Conservation (phyloP, 2,888 invertebrate genomes). For the Lumbricus terrestris region DNA sequence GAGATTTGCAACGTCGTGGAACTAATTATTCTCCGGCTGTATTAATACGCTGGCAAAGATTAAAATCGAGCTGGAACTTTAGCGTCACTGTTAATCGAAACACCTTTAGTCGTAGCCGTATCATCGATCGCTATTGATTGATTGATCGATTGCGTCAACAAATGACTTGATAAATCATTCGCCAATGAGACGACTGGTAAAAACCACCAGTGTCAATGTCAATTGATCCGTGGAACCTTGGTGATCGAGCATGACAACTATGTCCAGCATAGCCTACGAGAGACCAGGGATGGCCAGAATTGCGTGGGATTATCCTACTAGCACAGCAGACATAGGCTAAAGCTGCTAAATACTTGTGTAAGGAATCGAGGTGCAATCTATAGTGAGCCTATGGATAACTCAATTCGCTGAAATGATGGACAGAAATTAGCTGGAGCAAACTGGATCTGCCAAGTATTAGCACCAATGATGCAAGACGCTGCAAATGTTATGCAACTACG, state of each 20-base stretch:
- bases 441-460: background rate
- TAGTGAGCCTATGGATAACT: background rate
- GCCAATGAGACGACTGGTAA: background rate
- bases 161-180: background rate
- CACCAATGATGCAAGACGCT: background rate
- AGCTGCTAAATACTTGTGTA: background rate
- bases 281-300: background rate
- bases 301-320: background rate
- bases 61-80: background rate
- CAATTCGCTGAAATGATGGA: background rate
- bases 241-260: background rate
- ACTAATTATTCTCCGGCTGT: background rate
- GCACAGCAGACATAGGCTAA: background rate
- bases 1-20: background rate
- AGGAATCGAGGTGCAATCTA: background rate
- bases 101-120: too few relatives aligned
- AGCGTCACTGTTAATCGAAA: background rate
- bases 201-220: background rate
- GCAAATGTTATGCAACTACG: too few relatives aligned
- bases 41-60: too few relatives aligned
- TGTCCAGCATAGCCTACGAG: too few relatives aligned
- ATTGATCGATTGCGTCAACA: background rate
- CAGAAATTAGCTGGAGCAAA: background rate
- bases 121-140: background rate
- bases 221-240: background rate